Base-by-base conservation (phyloP, 2,888 invertebrate species). In the Tachina lurida region DNA sequence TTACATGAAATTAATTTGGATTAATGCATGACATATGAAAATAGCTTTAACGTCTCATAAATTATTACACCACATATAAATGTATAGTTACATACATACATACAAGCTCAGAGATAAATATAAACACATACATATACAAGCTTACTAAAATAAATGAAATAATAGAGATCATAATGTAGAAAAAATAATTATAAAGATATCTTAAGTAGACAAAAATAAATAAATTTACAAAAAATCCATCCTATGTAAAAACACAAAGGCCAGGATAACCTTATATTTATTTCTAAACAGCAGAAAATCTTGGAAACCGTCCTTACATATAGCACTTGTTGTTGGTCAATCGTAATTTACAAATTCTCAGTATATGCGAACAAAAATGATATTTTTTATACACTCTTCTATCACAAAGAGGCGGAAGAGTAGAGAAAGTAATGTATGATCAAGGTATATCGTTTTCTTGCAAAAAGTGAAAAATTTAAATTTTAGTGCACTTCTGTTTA, bases 1-100 rank as follows among this genome's bases (percentile, higher is more conserved):
- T 92, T 92, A 91, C 90, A 90, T 87, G 89, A 90, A 91, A 91
- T 91, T 92, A 91, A 92, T 92, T 92, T 90, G 90, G 91, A 91
- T 92, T 91, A 92, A 91, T 90, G 90, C 90, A 90, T 91, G 91
- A 91, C 91, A 91, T 90, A 83, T 76, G 86, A 76, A 86, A 86
- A 86, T 83, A 73, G 83, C 86, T 83, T 79, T 78, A 75, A 71
- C 58, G 41, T 63, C 74, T 60, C 70, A 85, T 82, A 85, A 85
- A 85, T 85, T 75, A 85, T 78, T 67, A 67, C 58, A 47, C n/a
- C 73, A 68, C 45, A 77, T 47, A 47, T 19, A 19, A 47, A 63
- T n/a, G 17, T 56, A n/a, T 17, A n/a, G n/a, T n/a, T n/a, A 17
- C 4, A 43, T 22, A 58, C 39, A 22, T 19, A 49, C 15, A 2